These are phyloP conservation scores for Magallana angulata DNA, from an alignment of 1,140 invertebrate genomes.

Conservation along the genomic window DNA sequence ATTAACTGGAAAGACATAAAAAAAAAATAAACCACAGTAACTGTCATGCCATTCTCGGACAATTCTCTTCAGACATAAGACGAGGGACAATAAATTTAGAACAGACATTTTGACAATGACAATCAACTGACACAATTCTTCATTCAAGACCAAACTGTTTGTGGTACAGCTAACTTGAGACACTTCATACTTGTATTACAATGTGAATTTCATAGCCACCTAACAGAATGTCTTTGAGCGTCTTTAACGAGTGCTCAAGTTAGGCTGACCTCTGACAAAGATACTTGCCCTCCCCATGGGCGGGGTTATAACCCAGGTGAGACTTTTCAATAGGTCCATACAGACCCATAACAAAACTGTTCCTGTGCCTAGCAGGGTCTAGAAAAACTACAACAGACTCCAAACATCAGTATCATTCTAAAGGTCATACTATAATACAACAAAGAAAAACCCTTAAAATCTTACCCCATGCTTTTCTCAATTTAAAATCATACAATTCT, in stretches of 20 bases:
- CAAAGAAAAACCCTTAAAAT: too few relatives aligned
- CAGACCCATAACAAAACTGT: slow-evolving; percentile 47
- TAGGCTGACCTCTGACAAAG: not conserved
- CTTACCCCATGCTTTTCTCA: too few relatives aligned
- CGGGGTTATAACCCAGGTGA: not conserved
- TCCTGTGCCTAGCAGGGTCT: slow-evolving; percentile 38
- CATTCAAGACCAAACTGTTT: not conserved
- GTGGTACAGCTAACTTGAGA: slow-evolving; percentile 5
- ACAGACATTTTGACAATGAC: too few relatives aligned
- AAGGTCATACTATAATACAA: too few relatives aligned
- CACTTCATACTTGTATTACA: not conserved
- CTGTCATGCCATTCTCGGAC: too few relatives aligned
- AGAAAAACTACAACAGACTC: slow-evolving; percentile 28
- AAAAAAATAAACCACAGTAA: too few relatives aligned
- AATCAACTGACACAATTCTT: not conserved
- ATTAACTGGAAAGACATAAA: too few relatives aligned
- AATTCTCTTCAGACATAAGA: too few relatives aligned
- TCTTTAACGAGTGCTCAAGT: not conserved
- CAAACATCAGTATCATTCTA: not conserved
- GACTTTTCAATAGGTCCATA: slow-evolving; percentile 45
- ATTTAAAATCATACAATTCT: too few relatives aligned
- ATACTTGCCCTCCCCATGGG: slow-evolving; percentile 44
- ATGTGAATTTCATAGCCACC: too few relatives aligned
- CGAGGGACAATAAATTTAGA: too few relatives aligned
- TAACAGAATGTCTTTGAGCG: not conserved